phyloP scores from a whole-genome alignment of 64 coral and sea anemone genomes.

The Actinia equina region DNA sequence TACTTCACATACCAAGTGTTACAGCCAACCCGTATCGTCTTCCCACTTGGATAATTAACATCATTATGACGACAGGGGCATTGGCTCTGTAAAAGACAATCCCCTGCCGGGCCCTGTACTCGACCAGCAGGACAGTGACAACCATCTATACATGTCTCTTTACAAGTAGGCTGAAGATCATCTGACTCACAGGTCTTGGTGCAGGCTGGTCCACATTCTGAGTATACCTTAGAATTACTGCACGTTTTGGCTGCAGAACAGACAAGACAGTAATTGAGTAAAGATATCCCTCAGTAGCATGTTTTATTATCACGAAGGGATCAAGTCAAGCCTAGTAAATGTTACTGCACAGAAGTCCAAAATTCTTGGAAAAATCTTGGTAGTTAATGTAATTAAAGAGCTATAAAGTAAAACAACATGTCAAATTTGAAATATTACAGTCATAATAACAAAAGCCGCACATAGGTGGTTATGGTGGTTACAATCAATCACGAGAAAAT shows the following conservation, averaged over 20 bases:
- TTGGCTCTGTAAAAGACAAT: slow-evolving; percentile 41
- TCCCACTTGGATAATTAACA: slow-evolving; percentile 42
- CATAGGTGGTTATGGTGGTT: too few relatives aligned
- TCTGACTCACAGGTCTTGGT: slow-evolving; percentile 54
- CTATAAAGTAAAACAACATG: too few relatives aligned
- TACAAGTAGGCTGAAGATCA: slow-evolving; percentile 58
- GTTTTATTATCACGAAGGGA: too few relatives aligned
- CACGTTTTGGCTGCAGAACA: slow-evolving; percentile 39
- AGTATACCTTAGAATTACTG: slow-evolving; percentile 46
- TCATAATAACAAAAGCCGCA: too few relatives aligned
- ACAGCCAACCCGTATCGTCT: slow-evolving; percentile 55
- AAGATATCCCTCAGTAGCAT: too few relatives aligned
- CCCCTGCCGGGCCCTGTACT: slow-evolving; percentile 39
- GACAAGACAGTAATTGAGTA: neutral
- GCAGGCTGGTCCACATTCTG: slow-evolving; percentile 58
- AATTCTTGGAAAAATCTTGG: too few relatives aligned
- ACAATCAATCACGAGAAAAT: too few relatives aligned
- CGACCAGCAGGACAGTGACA: slow-evolving; percentile 57
- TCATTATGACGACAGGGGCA: slow-evolving; percentile 62
- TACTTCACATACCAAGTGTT: slow-evolving; percentile 50
- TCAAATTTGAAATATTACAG: too few relatives aligned
- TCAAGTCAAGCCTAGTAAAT: too few relatives aligned
- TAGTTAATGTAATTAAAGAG: too few relatives aligned
- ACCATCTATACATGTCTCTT: slow-evolving; percentile 66
- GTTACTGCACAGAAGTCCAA: too few relatives aligned